These are phyloP conservation scores for Papilio machaon DNA, from an alignment of 1,140 invertebrate species.

Conservation along the genomic window DNA sequence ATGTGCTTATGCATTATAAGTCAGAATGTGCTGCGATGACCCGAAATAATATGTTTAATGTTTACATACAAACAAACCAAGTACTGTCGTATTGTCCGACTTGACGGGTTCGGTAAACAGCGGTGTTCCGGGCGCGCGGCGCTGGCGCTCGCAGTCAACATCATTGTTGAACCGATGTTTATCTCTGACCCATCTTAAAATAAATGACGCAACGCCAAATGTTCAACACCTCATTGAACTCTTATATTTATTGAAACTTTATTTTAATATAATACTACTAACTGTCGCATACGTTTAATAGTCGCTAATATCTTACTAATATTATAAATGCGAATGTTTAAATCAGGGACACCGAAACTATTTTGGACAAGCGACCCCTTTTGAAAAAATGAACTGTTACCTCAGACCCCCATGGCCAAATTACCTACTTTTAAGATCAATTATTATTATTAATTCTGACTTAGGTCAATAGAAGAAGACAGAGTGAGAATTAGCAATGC, in stretches of 20 bases:
- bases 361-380: no score
- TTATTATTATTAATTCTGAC: no score
- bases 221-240: background rate
- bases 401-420: no score
- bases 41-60: slow-evolving; percentile 17
- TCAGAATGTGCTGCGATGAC: background rate
- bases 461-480: no score
- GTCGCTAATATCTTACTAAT: no score
- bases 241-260: background rate
- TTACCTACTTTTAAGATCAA: no score
- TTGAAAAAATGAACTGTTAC: no score
- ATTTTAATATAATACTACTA: background rate
- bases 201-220: slow-evolving; percentile 21
- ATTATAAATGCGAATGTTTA: no score
- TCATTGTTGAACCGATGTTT: slow-evolving; percentile 16
- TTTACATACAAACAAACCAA: slow-evolving; percentile 21
- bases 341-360: no score
- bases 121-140: background rate
- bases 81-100: background rate
- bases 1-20: background rate
- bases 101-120: background rate
- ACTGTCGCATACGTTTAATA: no score
- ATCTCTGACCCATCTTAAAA: slow-evolving; percentile 26
- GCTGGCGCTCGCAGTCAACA: background rate
- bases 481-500: no score